Conservation (phyloP, 2,113 vertebrate species). For the Thymallus thymallus region DNA sequence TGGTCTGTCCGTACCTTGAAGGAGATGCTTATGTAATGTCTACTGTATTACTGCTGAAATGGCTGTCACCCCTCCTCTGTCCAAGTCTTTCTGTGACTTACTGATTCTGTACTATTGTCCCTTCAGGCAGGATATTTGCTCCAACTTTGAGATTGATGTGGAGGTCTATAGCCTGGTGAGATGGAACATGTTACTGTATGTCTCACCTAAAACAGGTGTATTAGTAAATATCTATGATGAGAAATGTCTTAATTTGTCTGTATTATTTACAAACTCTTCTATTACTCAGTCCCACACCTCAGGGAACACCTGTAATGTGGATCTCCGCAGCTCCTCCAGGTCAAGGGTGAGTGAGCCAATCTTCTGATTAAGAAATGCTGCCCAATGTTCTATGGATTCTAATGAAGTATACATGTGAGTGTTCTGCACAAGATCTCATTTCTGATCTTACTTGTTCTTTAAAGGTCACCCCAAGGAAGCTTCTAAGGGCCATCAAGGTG, state of each 20-base stretch:
- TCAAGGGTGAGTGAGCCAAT: constrained; percentile 52
- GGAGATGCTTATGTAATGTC: too few relatives aligned
- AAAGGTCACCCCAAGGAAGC: constrained; percentile 78
- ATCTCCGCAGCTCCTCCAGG: constrained; percentile 50
- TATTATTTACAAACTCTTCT: background rate
- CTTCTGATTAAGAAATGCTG: background rate
- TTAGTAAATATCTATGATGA: background rate
- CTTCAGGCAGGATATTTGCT: constrained; percentile 71
- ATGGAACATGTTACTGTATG: background rate
- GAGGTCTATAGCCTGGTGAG: constrained; percentile 82
- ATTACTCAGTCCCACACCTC: constrained; percentile 53
- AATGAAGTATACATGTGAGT: background rate
- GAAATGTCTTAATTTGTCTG: background rate
- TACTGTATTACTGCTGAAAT: too few relatives aligned
- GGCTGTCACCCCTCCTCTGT: background rate
- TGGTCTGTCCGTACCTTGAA: too few relatives aligned
- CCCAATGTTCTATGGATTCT: background rate
- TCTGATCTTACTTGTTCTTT: constrained; percentile 9
- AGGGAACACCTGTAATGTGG: constrained; percentile 41
- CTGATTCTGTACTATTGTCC: background rate
- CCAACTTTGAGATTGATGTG: constrained; percentile 78
- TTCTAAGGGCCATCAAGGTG: constrained; percentile 75
- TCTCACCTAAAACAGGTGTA: background rate
- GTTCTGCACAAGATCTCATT: background rate
- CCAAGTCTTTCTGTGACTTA: background rate